Evolutionary conservation across 1,140 invertebrate genomes (phyloP).

Genomic region (Drosophila busckii): DNA sequence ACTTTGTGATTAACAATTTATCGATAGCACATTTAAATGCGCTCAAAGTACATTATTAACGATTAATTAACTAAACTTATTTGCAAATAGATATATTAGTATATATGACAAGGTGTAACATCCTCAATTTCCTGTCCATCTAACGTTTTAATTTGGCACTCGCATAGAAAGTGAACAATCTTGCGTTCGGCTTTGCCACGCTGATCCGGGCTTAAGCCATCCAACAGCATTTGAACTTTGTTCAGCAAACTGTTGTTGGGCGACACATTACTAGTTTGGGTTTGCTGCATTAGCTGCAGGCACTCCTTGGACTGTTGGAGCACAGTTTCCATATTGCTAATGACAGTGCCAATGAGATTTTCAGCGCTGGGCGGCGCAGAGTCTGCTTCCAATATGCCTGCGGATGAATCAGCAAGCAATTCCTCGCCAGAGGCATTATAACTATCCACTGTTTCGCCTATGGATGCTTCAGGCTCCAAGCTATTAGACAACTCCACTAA

Average conservation of each 20-base stretch:
- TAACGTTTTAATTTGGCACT: constrained; percentile 66
- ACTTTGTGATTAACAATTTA: no score
- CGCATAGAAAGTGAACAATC: constrained; percentile 67
- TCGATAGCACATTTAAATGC: no score
- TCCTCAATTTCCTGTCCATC: constrained; percentile 67
- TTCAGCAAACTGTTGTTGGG: constrained; percentile 33
- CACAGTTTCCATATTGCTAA: constrained; percentile 64
- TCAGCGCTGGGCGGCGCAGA: constrained; percentile 28
- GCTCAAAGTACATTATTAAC: no score
- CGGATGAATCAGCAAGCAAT: neutral
- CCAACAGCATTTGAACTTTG: constrained; percentile 62
- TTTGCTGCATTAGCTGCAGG: constrained; percentile 41
- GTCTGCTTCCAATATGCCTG: neutral
- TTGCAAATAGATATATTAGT: constrained; percentile 16
- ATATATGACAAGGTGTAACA: constrained; percentile 42
- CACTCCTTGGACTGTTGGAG: constrained; percentile 61
- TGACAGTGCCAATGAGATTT: constrained; percentile 46
- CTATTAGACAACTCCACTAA: constrained; percentile 15
- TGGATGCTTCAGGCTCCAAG: constrained; percentile 1
- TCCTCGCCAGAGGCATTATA: neutral
- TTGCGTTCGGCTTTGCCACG: constrained; percentile 54
- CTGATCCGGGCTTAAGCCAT: constrained; percentile 41
- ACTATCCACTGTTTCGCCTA: neutral
- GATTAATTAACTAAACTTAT: no score
- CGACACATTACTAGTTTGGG: no score